Conservation (phyloP, 2,797 vertebrate genomes). For the Macroramphosus scolopax region DNA sequence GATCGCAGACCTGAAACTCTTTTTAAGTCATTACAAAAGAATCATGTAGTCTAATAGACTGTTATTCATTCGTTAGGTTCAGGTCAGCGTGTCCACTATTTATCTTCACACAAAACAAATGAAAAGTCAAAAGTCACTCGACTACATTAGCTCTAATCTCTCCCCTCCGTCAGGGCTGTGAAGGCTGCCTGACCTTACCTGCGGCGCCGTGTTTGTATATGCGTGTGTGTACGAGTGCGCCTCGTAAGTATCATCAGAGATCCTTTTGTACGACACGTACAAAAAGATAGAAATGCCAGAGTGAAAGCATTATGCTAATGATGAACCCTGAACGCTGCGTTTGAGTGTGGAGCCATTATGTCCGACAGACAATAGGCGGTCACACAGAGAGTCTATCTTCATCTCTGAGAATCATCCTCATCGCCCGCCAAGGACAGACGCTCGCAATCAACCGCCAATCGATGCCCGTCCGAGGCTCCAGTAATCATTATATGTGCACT, state of each 20-base stretch:
- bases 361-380: constrained; percentile 38
- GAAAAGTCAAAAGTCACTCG: constrained; percentile 8
- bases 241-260: constrained; percentile 8
- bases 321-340: constrained; percentile 42
- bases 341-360: constrained; percentile 42
- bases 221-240: not conserved
- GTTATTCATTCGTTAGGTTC: too few relatives aligned
- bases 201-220: constrained; percentile 5
- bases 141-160: constrained; percentile 14
- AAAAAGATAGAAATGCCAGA: constrained; percentile 56
- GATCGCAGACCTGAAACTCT: too few relatives aligned
- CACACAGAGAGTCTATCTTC: constrained; percentile 24
- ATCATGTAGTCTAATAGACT: not conserved
- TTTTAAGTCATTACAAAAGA: too few relatives aligned
- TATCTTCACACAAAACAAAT: constrained; percentile 1
- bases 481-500: not conserved
- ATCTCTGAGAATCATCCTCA: constrained; percentile 24
- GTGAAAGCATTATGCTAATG: constrained; percentile 55
- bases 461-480: constrained; percentile 13
- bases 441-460: constrained; percentile 17
- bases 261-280: constrained; percentile 30
- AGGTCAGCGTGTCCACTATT: too few relatives aligned
- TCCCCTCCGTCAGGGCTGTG: constrained; percentile 3
- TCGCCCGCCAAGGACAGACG: constrained; percentile 30
- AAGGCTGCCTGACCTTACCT: constrained; percentile 20